Evolutionary conservation across 2,888 invertebrate species (phyloP), one percentile per base, ranked within the genome.

Genomic region (Glaucopsyche alexis): DNA sequence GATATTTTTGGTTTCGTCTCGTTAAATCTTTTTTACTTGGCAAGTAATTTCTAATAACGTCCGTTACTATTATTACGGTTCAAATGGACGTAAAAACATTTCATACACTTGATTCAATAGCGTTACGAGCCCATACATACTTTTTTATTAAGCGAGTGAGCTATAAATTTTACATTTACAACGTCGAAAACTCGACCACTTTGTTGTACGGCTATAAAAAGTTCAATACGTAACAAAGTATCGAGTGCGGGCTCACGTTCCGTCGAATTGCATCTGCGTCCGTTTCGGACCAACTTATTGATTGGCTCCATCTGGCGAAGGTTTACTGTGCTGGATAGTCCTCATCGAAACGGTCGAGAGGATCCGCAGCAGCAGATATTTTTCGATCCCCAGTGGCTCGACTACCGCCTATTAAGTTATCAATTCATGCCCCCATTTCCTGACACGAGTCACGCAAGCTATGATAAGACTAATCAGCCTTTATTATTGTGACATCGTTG

Each of bases 121-220:
- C 77, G 80, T 80, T 79, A 81, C 79, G 79, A 76, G 79, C 75
- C 78, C 76, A 81, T 83, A 82, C 81, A 83, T 83, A 83, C 82
- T 84, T 88, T 70, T 86, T 87, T 87, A 86, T 85, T 84, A 87
- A 86, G 84, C 83, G 82, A 83, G 83, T 81, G 83, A 84, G 81
- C 84, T 79, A 86, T 89, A 88, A 88, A 89, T 89, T 88, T 82
- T 80, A 84, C 84, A 85, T 87, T 86, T 84, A 87, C 84, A 83
- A 79, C 83, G 81, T 82, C 81, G 83, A 84, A 87, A 89, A 86
- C 84, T 83, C 82, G 79, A 81, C 83, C 84, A 87, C 84, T 86
- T 85, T 86, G 87, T 85, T 82, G 82, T 81, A 80, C 82, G 82
- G 83, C 84, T 86, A 89, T 88, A 88, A 90, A 88, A 88, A 88